These are phyloP conservation scores for Eutrigla gurnardus DNA, from an alignment of 2,797 vertebrate genomes.

Conservation along the genomic window DNA sequence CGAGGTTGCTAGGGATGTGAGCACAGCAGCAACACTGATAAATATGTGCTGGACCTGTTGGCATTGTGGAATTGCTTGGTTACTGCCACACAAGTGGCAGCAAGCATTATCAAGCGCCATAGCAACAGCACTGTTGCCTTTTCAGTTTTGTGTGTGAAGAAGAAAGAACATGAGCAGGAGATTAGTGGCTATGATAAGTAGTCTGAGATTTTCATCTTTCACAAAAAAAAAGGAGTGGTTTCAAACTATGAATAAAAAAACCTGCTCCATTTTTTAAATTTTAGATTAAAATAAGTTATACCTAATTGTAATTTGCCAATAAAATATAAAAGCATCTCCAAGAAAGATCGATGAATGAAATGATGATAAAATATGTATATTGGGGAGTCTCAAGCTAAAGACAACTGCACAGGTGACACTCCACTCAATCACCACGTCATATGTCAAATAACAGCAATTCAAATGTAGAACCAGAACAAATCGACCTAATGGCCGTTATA, in stretches of 20 bases:
- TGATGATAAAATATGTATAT: slow-evolving; percentile 2
- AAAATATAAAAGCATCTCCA: not conserved
- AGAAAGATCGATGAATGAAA: not conserved
- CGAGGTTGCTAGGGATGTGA: slow-evolving; percentile 62
- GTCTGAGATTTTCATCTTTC: not conserved
- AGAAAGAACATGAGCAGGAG: slow-evolving; percentile 20
- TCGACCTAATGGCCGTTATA: not conserved
- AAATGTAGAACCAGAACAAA: not conserved
- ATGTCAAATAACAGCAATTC: slow-evolving; percentile 14
- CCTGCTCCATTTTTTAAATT: not conserved
- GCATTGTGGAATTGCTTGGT: slow-evolving; percentile 81
- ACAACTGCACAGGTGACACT: slow-evolving; percentile 1
- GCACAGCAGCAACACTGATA: slow-evolving; percentile 62
- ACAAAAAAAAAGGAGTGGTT: not conserved
- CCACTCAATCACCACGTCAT: not conserved
- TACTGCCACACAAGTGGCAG: slow-evolving; percentile 79
- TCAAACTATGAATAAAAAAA: not conserved
- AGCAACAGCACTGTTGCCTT: slow-evolving; percentile 78
- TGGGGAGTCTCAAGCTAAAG: not conserved
- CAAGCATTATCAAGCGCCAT: slow-evolving; percentile 82
- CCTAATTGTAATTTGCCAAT: not conserved
- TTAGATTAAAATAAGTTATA: not conserved
- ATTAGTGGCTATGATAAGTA: slow-evolving; percentile 4
- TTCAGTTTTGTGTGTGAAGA: slow-evolving; percentile 15
- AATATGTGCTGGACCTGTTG: slow-evolving; percentile 83